Base-by-base conservation (phyloP, 2,888 invertebrate genomes). In the Unio delphinus region DNA sequence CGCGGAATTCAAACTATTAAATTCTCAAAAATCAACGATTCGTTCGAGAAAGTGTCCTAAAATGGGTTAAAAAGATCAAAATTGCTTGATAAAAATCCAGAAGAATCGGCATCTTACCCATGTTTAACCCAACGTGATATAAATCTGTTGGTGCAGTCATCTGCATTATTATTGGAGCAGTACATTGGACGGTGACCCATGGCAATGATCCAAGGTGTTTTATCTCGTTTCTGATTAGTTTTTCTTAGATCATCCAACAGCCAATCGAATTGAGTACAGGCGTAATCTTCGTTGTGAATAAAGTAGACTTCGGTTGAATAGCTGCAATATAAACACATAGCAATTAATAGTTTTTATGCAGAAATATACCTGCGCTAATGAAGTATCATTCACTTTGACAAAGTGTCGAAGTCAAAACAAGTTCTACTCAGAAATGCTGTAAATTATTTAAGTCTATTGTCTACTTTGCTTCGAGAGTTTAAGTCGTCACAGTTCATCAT, bases 201-300 rank as follows among this genome's bases (percentile, higher is more conserved):
- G 1, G 86, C 87, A 30, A 90, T 78, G 23, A 90, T 83, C 90
- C 90, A 90, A 0, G 89, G 87, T 8, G 66, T 73, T 8, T 73
- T 69, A 17, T 75, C 61, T 60, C 87, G 76, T 34, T 82, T 80
- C 66, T 78, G 55, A 74, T 85, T 85, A 68, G 85, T 89, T 69
- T 76, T 74, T 69, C 80, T 79, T 34, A 87, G 68, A 73, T 87
- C 86, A 11, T 78, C 60, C 11, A 82, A 68, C 58, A 87, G 65
- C 87, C 87, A 87, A 64, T 82, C 64, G 65, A 79, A 80, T 69
- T 86, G 86, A 4, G 64, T 55, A 55, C 79, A 74, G 0, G 75
- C 79, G 59, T 80, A 96, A 90, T 96, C 96, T 77, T 93, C 93
- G 18, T 94, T 92, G 34, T 79, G 67, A 15, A 79, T 77, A 67